phyloP scores from a whole-genome alignment of 2,113 vertebrate genomes.

The Pachyramphus minor region DNA sequence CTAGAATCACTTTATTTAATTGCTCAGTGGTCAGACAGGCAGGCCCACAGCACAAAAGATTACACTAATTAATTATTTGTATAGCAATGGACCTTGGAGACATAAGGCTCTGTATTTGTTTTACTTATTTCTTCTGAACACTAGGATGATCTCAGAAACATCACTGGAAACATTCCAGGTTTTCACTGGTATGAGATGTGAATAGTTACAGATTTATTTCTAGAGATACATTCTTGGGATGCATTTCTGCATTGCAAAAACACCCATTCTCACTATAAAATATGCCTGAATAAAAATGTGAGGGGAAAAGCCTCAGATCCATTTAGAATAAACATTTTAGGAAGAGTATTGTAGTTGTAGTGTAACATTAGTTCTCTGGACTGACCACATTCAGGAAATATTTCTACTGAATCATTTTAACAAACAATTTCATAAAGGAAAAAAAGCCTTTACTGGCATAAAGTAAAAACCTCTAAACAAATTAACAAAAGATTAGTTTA shows the following conservation, averaged over 20 bases:
- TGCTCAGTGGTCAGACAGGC: conserved; percentile 47
- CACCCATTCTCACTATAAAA: neutral
- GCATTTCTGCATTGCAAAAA: neutral
- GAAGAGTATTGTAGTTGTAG: neutral
- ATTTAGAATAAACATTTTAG: neutral
- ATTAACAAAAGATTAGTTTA: neutral
- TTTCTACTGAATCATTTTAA: neutral
- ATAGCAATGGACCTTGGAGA: neutral
- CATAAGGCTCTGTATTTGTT: neutral
- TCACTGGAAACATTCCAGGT: neutral
- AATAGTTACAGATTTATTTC: neutral
- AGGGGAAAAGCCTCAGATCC: neutral
- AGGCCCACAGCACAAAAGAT: neutral
- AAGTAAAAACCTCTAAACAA: neutral
- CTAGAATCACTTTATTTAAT: conserved; percentile 51
- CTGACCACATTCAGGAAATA: accelerated
- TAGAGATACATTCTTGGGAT: neutral
- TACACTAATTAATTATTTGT: conserved; percentile 54
- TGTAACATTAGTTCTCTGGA: neutral
- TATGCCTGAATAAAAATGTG: neutral
- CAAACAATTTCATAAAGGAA: neutral
- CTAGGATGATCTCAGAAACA: neutral
- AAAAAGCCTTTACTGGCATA: neutral
- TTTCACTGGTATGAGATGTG: neutral
- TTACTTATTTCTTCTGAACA: neutral